A percentile compares a stretch with the other conserved stretches of the same genome.
phyloP scores from a whole-genome alignment of 1,140 invertebrate species.

The Zaprionus lachaisei region DNA sequence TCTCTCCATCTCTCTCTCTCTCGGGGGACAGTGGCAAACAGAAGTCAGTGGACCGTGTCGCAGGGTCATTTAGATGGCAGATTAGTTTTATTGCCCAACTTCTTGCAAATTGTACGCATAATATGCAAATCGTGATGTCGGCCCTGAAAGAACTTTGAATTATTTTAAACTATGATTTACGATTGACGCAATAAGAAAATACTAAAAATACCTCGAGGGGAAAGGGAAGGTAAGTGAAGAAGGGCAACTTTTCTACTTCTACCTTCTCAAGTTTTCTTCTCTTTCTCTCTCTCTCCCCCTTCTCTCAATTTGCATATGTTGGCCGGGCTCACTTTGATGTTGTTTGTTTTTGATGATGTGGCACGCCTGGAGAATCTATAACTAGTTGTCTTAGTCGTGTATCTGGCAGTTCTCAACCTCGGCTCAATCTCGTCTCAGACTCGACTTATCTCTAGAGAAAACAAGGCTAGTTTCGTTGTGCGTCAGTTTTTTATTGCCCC shows the following conservation, averaged over 20 bases:
- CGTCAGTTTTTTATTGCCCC: slow-evolving; percentile 10
- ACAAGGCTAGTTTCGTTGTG: slow-evolving; percentile 12
- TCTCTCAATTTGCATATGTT: slow-evolving; percentile 48
- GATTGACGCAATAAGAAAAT: slow-evolving; percentile 14
- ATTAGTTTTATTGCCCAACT: slow-evolving; percentile 76
- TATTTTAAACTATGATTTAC: slow-evolving; percentile 51
- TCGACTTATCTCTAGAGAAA: slow-evolving; percentile 33
- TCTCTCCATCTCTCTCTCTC: slow-evolving; percentile 7
- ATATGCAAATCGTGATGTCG: slow-evolving; percentile 66
- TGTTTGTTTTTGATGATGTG: slow-evolving; percentile 47
- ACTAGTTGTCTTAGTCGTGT: slow-evolving; percentile 15
- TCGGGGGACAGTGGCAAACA: slow-evolving; percentile 34
- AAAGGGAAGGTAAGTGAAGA: neutral
- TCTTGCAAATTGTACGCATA: slow-evolving; percentile 77
- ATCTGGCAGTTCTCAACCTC: neutral
- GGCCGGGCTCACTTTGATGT: slow-evolving; percentile 44
- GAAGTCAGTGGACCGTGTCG: slow-evolving; percentile 65
- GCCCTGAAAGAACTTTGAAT: slow-evolving; percentile 29
- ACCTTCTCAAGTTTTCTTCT: neutral
- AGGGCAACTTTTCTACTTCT: neutral
- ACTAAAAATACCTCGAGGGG: slow-evolving; percentile 1
- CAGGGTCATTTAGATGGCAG: slow-evolving; percentile 75
- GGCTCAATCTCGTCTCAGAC: slow-evolving; percentile 1
- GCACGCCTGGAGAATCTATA: slow-evolving; percentile 45
- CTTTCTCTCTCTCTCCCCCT: neutral